These are phyloP conservation scores for Menura novaehollandiae DNA, from an alignment of 2,113 vertebrate genomes.

Conservation along the genomic window DNA sequence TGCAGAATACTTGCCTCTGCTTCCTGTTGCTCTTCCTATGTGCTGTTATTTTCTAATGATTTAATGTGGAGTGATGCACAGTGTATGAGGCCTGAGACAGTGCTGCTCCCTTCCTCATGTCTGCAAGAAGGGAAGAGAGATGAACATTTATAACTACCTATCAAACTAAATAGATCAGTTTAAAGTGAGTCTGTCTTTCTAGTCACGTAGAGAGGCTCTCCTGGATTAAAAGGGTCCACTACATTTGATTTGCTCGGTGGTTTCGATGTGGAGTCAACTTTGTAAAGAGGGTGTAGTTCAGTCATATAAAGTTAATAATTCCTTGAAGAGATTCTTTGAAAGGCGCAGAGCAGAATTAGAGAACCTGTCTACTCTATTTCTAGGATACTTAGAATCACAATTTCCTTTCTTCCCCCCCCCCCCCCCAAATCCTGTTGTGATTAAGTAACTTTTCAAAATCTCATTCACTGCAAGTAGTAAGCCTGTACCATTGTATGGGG, in stretches of 20 bases:
- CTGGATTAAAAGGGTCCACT: conserved; percentile 1
- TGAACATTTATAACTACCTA: not conserved
- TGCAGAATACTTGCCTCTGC: not conserved
- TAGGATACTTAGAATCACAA: not conserved
- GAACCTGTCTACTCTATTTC: not conserved
- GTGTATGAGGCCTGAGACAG: not conserved
- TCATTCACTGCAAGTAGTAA: not conserved
- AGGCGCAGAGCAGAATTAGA: not conserved
- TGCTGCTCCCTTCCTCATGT: not conserved
- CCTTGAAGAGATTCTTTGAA: not conserved
- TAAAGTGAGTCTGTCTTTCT: not conserved
- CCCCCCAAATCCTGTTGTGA: not conserved
- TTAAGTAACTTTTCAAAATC: not conserved
- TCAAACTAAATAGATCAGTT: not conserved
- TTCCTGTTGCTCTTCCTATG: not conserved
- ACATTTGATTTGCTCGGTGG: not conserved
- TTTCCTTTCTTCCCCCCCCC: not conserved
- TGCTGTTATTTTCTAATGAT: not conserved
- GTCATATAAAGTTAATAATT: not conserved
- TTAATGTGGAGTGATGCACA: not conserved
- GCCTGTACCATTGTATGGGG: not conserved
- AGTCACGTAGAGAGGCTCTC: not conserved
- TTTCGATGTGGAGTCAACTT: not conserved
- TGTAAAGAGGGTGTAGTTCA: not conserved
- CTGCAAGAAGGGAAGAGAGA: not conserved